Conservation (phyloP, 1,140 invertebrate species). For the Drosophila ercepeae region DNA sequence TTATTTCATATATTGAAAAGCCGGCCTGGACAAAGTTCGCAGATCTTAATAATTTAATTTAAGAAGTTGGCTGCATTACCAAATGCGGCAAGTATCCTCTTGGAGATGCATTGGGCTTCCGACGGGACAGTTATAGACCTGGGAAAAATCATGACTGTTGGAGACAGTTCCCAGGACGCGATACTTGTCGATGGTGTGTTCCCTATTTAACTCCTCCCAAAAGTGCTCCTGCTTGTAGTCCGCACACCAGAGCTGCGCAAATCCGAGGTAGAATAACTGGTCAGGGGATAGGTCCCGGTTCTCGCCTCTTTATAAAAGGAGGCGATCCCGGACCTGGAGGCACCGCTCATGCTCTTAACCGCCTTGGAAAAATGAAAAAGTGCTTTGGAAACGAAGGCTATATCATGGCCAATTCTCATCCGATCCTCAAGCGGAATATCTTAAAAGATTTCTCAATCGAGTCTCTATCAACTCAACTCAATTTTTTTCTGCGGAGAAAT, state of each 20-base stretch:
- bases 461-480: too few species aligned
- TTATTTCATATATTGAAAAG: too few species aligned
- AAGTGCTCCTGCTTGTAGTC: slow-evolving; percentile 65
- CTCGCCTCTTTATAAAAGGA: too few species aligned
- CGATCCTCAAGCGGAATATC: too few species aligned
- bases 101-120: slow-evolving; percentile 87
- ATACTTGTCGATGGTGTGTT: slow-evolving; percentile 73
- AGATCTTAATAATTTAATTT: neutral
- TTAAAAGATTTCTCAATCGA: too few species aligned
- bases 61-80: slow-evolving; percentile 27
- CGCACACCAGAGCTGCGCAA: slow-evolving; percentile 88
- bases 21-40: too few species aligned
- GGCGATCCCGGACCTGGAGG: too few species aligned
- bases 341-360: too few species aligned
- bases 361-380: too few species aligned
- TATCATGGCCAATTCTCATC: too few species aligned
- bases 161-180: slow-evolving; percentile 88
- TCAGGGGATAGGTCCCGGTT: slow-evolving; percentile 91
- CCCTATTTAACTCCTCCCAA: slow-evolving; percentile 66
- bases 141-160: slow-evolving; percentile 87
- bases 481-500: too few species aligned
- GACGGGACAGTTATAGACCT: slow-evolving; percentile 86
- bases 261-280: slow-evolving; percentile 95
- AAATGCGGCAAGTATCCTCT: slow-evolving; percentile 82
- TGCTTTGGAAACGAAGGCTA: too few species aligned